These are phyloP conservation scores for Hippoglossus stenolepis DNA, from an alignment of 2,113 vertebrate genomes.

Conservation along the genomic window DNA sequence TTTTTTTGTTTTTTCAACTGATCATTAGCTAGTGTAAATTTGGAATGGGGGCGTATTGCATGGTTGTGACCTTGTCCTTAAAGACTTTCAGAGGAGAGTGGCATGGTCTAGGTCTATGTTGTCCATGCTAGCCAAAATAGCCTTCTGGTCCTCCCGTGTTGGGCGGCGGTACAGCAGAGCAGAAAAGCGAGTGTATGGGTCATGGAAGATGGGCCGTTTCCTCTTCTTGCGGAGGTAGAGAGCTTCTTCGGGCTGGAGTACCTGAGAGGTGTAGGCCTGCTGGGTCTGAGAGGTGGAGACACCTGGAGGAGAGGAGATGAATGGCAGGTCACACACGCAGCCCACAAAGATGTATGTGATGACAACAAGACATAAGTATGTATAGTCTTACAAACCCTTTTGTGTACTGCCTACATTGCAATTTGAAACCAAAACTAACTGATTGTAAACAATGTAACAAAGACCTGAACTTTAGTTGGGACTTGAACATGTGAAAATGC, in stretches of 20 bases:
- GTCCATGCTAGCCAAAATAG: constrained; percentile 96
- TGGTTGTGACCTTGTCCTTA: constrained; percentile 41
- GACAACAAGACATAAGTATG: no score
- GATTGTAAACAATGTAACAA: no score
- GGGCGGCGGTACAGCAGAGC: constrained; percentile 92
- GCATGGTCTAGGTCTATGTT: constrained; percentile 90
- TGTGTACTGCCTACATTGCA: no score
- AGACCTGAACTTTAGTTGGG: no score
- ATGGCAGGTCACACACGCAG: not conserved
- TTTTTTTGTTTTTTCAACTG: constrained; percentile 2
- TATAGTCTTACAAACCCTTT: no score
- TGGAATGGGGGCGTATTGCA: constrained; percentile 41
- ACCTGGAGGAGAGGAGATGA: constrained; percentile 76
- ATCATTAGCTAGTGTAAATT: constrained; percentile 21
- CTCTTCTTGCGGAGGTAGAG: constrained; percentile 99
- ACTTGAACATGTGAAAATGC: no score
- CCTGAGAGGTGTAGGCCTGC: constrained; percentile 96
- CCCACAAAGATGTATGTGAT: no score
- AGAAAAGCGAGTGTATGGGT: constrained; percentile 95
- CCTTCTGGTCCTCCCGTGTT: constrained; percentile 92
- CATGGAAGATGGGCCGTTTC: constrained; percentile 91
- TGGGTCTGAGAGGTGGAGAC: constrained; percentile 98
- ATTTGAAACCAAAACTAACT: no score
- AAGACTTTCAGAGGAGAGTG: constrained; percentile 72
- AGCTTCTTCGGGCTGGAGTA: constrained; percentile 96